These are phyloP conservation scores for Acanthochromis polyacanthus DNA, from an alignment of 2,113 vertebrate species.

Conservation along the genomic window DNA sequence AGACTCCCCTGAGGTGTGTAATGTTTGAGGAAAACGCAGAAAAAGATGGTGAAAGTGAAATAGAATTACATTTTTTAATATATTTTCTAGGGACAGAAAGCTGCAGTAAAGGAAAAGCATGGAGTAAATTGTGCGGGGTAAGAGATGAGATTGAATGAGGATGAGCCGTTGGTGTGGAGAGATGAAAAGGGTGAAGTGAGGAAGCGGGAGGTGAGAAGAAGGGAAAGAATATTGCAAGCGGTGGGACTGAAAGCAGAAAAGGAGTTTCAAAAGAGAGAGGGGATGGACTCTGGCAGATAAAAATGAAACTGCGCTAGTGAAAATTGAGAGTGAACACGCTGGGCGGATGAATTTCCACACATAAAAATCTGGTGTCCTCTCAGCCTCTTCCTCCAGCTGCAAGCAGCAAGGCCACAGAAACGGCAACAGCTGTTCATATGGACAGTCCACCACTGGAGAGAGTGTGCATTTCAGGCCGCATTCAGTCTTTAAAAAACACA, in stretches of 20 bases:
- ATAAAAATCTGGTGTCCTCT: slow-evolving; percentile 36
- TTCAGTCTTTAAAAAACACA: background rate
- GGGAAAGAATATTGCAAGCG: slow-evolving; percentile 49
- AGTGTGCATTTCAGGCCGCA: background rate
- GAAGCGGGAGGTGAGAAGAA: slow-evolving; percentile 46
- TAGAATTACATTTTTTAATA: slow-evolving; percentile 10
- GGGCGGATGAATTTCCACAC: slow-evolving; percentile 60
- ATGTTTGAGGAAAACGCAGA: slow-evolving; percentile 5
- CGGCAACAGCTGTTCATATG: background rate
- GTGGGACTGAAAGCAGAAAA: slow-evolving; percentile 43
- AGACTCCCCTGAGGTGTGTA: slow-evolving; percentile 3
- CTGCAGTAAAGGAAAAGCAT: slow-evolving; percentile 19
- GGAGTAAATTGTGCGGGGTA: slow-evolving; percentile 49
- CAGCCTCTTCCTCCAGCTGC: slow-evolving; percentile 32
- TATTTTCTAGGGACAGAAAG: slow-evolving; percentile 39
- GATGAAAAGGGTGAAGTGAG: slow-evolving; percentile 68
- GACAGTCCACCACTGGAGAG: background rate
- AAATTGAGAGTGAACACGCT: slow-evolving; percentile 62
- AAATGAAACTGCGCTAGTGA: slow-evolving; percentile 52
- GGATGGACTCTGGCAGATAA: slow-evolving; percentile 63
- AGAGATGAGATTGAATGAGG: slow-evolving; percentile 66
- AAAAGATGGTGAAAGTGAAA: slow-evolving; percentile 38
- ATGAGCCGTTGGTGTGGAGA: slow-evolving; percentile 59
- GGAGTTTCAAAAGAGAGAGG: slow-evolving; percentile 62
- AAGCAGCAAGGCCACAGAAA: slow-evolving; percentile 42